These are phyloP conservation scores for Sparidentex hasta DNA, from an alignment of 2,797 vertebrate species.

Conservation along the genomic window DNA sequence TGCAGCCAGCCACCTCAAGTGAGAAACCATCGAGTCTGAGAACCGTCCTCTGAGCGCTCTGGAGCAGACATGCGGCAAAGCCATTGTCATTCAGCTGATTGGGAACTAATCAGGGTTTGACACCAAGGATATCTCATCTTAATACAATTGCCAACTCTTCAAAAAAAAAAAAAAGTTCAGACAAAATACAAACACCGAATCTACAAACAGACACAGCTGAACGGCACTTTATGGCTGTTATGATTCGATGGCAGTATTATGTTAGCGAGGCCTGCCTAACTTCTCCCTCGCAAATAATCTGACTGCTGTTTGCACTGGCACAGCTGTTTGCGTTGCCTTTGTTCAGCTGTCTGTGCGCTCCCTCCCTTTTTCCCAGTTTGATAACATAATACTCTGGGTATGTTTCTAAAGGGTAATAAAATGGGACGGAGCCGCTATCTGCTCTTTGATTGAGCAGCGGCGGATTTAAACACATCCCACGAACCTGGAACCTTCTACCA, in stretches of 20 bases:
- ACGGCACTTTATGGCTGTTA: slow-evolving; percentile 52
- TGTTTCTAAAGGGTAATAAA: slow-evolving; percentile 77
- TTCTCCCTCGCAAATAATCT: slow-evolving; percentile 77
- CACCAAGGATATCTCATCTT: slow-evolving; percentile 9
- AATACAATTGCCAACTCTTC: slow-evolving; percentile 18
- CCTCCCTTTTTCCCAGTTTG: slow-evolving; percentile 76
- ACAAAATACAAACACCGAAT: slow-evolving; percentile 41
- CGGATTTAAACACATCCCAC: slow-evolving; percentile 65
- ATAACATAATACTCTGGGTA: slow-evolving; percentile 81
- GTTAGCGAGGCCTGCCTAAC: slow-evolving; percentile 65
- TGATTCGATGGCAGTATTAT: slow-evolving; percentile 71
- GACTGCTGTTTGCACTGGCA: slow-evolving; percentile 81
- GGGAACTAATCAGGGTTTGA: slow-evolving; percentile 42
- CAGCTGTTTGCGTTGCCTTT: slow-evolving; percentile 81
- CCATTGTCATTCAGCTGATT: slow-evolving; percentile 46
- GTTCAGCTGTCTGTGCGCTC: slow-evolving; percentile 76
- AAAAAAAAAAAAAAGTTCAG: slow-evolving; percentile 33
- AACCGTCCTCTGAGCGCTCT: slow-evolving; percentile 61
- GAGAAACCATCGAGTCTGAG: slow-evolving; percentile 75
- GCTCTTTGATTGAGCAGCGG: slow-evolving; percentile 73
- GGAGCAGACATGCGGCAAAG: slow-evolving; percentile 54
- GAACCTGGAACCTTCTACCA: slow-evolving; percentile 61
- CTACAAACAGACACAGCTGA: slow-evolving; percentile 51
- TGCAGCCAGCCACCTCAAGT: slow-evolving; percentile 82
- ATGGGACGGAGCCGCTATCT: slow-evolving; percentile 72